These are phyloP conservation scores for Monochamus saltuarius DNA, from an alignment of 1,140 invertebrate species.

Conservation along the genomic window DNA sequence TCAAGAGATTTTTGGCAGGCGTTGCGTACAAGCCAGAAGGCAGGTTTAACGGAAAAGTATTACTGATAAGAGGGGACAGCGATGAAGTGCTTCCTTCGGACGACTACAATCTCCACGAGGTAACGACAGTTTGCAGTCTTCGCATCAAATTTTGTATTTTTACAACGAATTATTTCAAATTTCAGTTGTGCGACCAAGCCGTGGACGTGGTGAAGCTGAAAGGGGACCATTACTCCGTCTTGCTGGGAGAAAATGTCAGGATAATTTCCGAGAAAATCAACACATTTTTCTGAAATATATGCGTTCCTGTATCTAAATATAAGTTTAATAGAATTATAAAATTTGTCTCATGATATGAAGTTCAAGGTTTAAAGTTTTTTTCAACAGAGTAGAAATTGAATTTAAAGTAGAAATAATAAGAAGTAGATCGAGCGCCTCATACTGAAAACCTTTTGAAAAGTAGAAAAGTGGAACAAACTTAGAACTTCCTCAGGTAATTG, in stretches of 20 bases:
- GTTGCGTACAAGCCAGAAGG: slow-evolving; percentile 14
- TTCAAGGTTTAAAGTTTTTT: too few species aligned
- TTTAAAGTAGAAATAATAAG: too few species aligned
- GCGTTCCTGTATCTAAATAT: too few species aligned
- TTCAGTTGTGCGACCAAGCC: neutral
- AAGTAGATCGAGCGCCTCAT: too few species aligned
- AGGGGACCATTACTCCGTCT: slow-evolving; percentile 3
- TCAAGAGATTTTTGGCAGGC: slow-evolving; percentile 8
- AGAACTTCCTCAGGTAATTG: too few species aligned
- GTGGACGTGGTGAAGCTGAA: neutral
- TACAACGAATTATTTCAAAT: neutral
- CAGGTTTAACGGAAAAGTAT: slow-evolving; percentile 12
- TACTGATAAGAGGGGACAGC: slow-evolving; percentile 13
- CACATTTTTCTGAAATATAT: neutral
- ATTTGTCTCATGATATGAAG: too few species aligned
- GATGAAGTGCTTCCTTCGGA: neutral
- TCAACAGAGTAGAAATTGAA: too few species aligned
- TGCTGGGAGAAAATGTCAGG: neutral
- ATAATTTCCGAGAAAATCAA: neutral
- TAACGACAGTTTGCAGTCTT: neutral
- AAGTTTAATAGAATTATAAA: too few species aligned
- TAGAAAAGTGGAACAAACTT: too few species aligned
- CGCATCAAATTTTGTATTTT: neutral
- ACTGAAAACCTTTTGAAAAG: too few species aligned
- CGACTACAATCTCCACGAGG: slow-evolving; percentile 23